Percentiles rank a stretch among this genome's conserved stretches.
Evolutionary conservation across 1,140 invertebrate genomes (phyloP).

Genomic region (Drosophila carrolli): DNA sequence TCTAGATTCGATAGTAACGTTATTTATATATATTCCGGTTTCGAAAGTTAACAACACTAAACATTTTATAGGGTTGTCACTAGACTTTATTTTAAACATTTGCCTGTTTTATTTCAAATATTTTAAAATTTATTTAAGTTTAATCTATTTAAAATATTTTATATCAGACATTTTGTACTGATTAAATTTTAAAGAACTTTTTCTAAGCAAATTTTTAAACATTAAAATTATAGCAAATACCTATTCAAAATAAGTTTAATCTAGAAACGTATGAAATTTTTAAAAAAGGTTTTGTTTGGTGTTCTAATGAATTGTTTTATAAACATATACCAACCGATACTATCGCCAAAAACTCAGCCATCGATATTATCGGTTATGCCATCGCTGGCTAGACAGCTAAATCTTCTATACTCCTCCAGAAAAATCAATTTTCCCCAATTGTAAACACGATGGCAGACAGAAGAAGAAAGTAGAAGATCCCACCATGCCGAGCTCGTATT

Average conservation of each 20-base stretch:
- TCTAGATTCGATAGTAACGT: not conserved
- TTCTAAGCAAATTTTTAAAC: too few species aligned
- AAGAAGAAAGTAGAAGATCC: not conserved
- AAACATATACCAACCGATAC: not conserved
- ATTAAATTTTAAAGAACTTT: too few species aligned
- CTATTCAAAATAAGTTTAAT: too few species aligned
- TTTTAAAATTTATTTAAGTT: too few species aligned
- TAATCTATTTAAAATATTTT: too few species aligned
- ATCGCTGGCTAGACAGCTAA: not conserved
- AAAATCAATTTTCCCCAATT: constrained; percentile 50
- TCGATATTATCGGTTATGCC: not conserved
- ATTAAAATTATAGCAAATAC: too few species aligned
- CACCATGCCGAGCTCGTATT: constrained; percentile 89
- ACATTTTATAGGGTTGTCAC: not conserved
- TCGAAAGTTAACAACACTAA: not conserved
- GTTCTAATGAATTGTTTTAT: too few species aligned
- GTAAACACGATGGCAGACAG: constrained; percentile 35
- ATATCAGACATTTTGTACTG: too few species aligned
- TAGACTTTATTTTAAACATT: not conserved
- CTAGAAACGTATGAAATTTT: too few species aligned
- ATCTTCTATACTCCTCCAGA: constrained; percentile 5
- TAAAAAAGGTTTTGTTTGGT: too few species aligned
- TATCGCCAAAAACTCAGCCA: not conserved
- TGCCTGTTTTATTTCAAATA: not conserved
- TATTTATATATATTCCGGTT: not conserved